Evolutionary conservation across 1,140 invertebrate genomes (phyloP).

Genomic region (Coptotermes formosanus): DNA sequence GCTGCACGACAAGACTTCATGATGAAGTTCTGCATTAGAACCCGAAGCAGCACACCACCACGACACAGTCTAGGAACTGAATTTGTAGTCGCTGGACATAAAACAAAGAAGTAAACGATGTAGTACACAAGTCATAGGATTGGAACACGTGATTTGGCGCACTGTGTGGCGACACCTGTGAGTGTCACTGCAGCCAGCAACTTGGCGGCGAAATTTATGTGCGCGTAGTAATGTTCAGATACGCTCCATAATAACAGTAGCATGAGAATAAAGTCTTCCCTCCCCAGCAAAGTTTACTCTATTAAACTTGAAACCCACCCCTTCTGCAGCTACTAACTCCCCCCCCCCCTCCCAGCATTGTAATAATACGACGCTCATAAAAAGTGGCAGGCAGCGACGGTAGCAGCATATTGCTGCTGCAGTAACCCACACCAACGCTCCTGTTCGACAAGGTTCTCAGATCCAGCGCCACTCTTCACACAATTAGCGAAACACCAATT

Average conservation of each 20-base stretch:
- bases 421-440: not conserved
- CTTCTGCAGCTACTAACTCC: conserved; percentile 9
- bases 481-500: conserved; percentile 18
- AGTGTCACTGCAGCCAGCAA: not conserved
- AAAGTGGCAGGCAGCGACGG: not conserved
- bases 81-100: not conserved
- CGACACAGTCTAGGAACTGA: not conserved
- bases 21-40: not conserved
- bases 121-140: not conserved
- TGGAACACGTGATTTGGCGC: not conserved
- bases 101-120: not conserved
- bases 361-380: conserved; percentile 14
- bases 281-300: conserved; percentile 1
- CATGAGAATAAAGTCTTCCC: conserved; percentile 5
- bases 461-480: not conserved
- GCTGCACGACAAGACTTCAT: not conserved
- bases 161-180: not conserved
- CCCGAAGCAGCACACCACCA: not conserved
- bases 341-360: not conserved
- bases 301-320: conserved; percentile 18
- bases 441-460: not conserved
- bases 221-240: not conserved
- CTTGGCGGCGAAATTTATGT: not conserved
- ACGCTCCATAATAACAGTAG: not conserved
- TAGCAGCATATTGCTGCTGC: not conserved